Evolutionary conservation across 2,888 invertebrate species (phyloP).

Genomic region (Parelbella ahira): DNA sequence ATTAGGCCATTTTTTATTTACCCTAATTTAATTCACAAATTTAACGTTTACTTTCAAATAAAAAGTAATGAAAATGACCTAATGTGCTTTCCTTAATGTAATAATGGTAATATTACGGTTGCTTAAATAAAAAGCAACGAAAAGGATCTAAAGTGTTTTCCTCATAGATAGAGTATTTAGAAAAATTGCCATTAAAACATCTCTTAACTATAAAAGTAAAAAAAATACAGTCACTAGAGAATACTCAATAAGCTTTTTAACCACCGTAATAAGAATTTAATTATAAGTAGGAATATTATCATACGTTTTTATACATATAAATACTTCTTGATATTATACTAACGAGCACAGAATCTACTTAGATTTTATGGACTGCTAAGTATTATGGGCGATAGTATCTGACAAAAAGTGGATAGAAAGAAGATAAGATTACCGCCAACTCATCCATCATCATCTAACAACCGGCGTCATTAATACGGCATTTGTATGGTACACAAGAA

Average conservation of each 20-base stretch:
- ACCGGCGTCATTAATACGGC: slow-evolving; percentile 1
- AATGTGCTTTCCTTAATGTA: too few species aligned
- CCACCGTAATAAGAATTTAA: slow-evolving; percentile 12
- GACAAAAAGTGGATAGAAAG: slow-evolving; percentile 15
- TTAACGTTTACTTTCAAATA: too few species aligned
- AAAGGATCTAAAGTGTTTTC: too few species aligned
- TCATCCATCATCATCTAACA: slow-evolving; percentile 16
- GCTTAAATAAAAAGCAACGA: too few species aligned
- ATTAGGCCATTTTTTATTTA: too few species aligned
- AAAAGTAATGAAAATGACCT: too few species aligned
- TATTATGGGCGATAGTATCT: slow-evolving; percentile 1
- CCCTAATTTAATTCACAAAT: too few species aligned
- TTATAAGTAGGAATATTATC: slow-evolving; percentile 5
- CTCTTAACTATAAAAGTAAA: not conserved
- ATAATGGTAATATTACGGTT: too few species aligned
- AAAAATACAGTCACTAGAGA: slow-evolving; percentile 7
- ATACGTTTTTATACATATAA: too few species aligned
- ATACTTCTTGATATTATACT: too few species aligned
- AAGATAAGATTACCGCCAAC: slow-evolving; percentile 9
- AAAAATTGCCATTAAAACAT: too few species aligned
- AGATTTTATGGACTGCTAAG: slow-evolving; percentile 9
- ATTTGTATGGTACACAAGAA: not conserved
- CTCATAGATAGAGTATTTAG: too few species aligned
- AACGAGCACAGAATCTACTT: slow-evolving; percentile 7
- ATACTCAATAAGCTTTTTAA: slow-evolving; percentile 18